Conservation (phyloP, 2,888 invertebrate genomes). For the Brachyptera risi region DNA sequence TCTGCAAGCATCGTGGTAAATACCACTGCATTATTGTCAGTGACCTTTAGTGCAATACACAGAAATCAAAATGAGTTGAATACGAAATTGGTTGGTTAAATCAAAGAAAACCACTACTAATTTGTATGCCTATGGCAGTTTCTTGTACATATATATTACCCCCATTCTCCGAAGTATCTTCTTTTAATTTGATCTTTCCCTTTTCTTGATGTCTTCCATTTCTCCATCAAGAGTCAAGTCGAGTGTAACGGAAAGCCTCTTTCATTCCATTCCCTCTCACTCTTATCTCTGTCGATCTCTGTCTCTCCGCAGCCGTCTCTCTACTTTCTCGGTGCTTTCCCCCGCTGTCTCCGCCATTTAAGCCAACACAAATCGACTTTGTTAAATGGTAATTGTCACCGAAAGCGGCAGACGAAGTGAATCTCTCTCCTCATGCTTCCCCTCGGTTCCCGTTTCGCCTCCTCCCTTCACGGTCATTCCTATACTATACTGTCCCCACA, state of each 20-base stretch:
- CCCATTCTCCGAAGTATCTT: too few species aligned
- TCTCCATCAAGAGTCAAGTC: slow-evolving; percentile 3
- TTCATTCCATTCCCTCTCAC: background rate
- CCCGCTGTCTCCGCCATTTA: slow-evolving; percentile 29
- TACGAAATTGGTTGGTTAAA: background rate
- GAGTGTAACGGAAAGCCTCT: slow-evolving; percentile 8
- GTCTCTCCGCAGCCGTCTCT: slow-evolving; percentile 17
- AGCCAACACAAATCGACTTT: slow-evolving; percentile 32
- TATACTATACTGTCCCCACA: too few species aligned
- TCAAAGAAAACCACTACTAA: background rate
- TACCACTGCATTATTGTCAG: too few species aligned
- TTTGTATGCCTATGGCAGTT: background rate
- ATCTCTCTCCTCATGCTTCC: slow-evolving; percentile 16
- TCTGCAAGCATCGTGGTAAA: too few species aligned
- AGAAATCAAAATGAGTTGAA: too few species aligned
- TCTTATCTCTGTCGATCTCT: too few species aligned
- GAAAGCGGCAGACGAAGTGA: slow-evolving; percentile 29
- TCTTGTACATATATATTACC: too few species aligned
- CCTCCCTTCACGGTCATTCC: too few species aligned
- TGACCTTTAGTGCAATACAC: too few species aligned
- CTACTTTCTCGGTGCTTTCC: slow-evolving; percentile 12
- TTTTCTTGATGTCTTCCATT: slow-evolving; percentile 22
- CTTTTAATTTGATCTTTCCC: slow-evolving; percentile 30
- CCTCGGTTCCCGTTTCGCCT: too few species aligned
- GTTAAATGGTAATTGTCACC: slow-evolving; percentile 32